Evolutionary conservation across 2,797 vertebrate species (phyloP), one percentile per base, ranked within the genome.

Genomic region (Enteromius treurensis): DNA sequence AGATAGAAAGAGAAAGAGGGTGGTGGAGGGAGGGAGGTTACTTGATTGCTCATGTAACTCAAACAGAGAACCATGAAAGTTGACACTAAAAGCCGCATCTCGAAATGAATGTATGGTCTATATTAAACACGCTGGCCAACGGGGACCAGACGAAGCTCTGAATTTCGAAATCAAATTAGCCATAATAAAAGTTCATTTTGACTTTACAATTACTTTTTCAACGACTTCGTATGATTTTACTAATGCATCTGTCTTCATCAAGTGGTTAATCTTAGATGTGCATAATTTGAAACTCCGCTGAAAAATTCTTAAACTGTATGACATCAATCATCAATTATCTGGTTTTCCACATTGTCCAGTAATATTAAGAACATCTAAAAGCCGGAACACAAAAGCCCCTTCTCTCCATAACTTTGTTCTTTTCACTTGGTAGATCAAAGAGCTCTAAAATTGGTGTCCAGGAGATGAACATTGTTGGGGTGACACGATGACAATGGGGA

Each of bases 351-450:
- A 83, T 90, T 90, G 86, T 86, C 86, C 80, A 89, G 79, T 84
- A 85, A 88, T 85, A 90, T 82, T 89, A 87, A 87, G 87, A 89
- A 90, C 90, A 89, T 90, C 85, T 90, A 92, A 91, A 92, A 89
- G 85, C 87, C 85, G 88, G 92, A 90, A 89, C 90, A 91, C 89
- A 91, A 90, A 84, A 79, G 79, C 89, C 87, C 92, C 92, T 93
- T 91, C 93, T 94, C 92, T 91, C 89, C 91, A 93, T 93, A 95
- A 96, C 95, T 94, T 95, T 94, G 95, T 95, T 95, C 93, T 95
- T 95, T 95, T 95, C 92, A 95, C 95, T 96, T 94, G 93, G 94
- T 92, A 95, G 96, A 98, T 98, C 96, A 98, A 98, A 98, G 96
- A 92, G 88, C 87, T 89, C 91, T 90, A 91, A 93, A 90, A 94